Base-by-base conservation (phyloP, 2,888 invertebrate genomes). In the Charanyca ferruginea region DNA sequence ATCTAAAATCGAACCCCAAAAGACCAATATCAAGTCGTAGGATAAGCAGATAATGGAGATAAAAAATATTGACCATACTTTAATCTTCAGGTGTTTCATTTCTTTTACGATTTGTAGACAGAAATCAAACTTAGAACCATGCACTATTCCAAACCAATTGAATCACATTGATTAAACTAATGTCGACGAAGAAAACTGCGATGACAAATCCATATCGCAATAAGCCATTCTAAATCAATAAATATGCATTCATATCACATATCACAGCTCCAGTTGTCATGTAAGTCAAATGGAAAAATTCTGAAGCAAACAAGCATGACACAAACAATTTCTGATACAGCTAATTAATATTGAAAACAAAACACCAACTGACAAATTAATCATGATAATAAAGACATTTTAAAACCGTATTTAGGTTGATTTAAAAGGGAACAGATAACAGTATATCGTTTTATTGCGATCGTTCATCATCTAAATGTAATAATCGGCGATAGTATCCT, bases 341-440 rank as follows among this genome's bases (percentile, higher is more conserved):
- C 70, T 68, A 73, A 81, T 81, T 73, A 83, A 71, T 68, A 73
- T 79, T 72, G 66, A 77, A 77, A 78, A 77, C 61, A 78, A 70
- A 73, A 77, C 64, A 77, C 54, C 65, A 77, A 83, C 68, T 75
- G 58, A 80, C 70, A 75, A 83, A 85, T 79, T 85, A 79, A 83
- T 86, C 83, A 85, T 77, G 87, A 88, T 85, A 83, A 81, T 60
- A 60, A 32, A 65, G 80, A 84, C 85, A 82, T 79, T 83, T 81
- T 83, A 82, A 84, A 85, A 83, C 79, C 76, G 77, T 85, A 87
- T 88, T 86, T 87, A 86, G 85, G 87, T 87, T 87, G 85, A 86
- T 83, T 85, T 83, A 84, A 85, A 84, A 79, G 69, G 65, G 79
- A 80, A 80, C 70, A 84, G 80, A 86, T 84, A 84, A 72, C 68